Conservation (phyloP, 2,113 vertebrate genomes). For the Hemiprocne comata region DNA sequence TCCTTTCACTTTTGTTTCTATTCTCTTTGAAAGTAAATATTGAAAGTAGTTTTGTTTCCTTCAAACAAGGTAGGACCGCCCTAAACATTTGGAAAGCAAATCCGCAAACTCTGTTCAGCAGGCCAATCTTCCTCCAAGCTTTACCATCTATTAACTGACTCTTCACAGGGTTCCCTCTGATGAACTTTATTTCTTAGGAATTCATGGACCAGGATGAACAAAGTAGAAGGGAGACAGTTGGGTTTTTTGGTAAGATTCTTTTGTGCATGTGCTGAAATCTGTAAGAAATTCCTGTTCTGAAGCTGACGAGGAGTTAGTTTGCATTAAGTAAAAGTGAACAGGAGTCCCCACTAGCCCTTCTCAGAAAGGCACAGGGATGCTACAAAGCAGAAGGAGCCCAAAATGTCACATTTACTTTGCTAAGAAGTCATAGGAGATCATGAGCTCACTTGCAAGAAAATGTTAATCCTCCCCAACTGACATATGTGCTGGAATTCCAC, state of each 20-base stretch:
- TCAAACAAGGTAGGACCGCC: background rate
- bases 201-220: background rate
- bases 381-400: background rate
- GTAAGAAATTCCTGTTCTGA: background rate
- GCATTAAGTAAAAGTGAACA: background rate
- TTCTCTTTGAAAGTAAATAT: background rate
- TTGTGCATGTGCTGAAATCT: background rate
- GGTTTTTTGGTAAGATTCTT: too few relatives aligned
- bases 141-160: background rate
- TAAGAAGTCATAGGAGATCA: background rate
- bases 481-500: background rate
- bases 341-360: background rate
- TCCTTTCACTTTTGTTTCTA: slow-evolving; percentile 36
- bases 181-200: background rate
- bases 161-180: background rate
- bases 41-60: background rate
- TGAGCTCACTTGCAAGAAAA: slow-evolving; percentile 23
- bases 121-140: background rate
- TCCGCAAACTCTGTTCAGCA: background rate
- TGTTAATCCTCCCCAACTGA: background rate
- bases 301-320: background rate
- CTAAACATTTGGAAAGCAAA: background rate
- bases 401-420: background rate
- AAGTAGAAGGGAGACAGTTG: background rate
- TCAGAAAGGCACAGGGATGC: background rate